These are phyloP conservation scores for Lumbricus terrestris DNA, from an alignment of 2,888 invertebrate species.

Conservation along the genomic window DNA sequence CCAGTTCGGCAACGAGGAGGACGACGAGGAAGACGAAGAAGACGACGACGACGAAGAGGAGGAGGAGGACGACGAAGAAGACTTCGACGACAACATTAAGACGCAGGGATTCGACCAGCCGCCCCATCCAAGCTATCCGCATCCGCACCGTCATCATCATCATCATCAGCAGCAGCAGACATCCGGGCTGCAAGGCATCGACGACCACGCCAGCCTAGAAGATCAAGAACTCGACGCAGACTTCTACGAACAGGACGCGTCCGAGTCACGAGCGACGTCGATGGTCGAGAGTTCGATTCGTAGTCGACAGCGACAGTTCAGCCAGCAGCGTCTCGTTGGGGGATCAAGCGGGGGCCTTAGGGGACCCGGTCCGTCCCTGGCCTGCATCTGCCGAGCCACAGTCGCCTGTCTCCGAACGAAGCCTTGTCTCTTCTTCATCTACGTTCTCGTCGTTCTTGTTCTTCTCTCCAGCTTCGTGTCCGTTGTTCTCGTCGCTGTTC, in stretches of 20 bases:
- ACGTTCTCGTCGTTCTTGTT: conserved; percentile 4
- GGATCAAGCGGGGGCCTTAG: not conserved
- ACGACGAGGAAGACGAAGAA: conserved; percentile 9
- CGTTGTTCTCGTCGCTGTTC: conserved; percentile 12
- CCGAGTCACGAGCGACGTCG: not conserved
- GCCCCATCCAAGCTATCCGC: not conserved
- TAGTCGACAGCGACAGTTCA: not conserved
- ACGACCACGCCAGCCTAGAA: not conserved
- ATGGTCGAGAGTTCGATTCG: not conserved
- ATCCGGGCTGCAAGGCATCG: not conserved
- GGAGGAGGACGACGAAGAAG: not conserved
- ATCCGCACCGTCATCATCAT: not conserved
- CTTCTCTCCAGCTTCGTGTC: conserved; percentile 21
- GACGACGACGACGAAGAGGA: not conserved
- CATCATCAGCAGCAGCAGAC: not conserved
- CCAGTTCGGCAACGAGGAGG: not conserved
- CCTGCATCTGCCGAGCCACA: not conserved
- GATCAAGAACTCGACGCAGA: conserved; percentile 6
- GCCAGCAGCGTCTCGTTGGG: not conserved
- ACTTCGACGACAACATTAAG: not conserved
- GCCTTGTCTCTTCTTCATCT: conserved; percentile 19
- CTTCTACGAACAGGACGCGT: not conserved
- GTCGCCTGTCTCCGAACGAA: conserved; percentile 13
- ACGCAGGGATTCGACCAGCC: not conserved
- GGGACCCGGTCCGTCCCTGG: not conserved